Conservation (phyloP, 1,140 invertebrate genomes). For the Nautilus pompilius region DNA sequence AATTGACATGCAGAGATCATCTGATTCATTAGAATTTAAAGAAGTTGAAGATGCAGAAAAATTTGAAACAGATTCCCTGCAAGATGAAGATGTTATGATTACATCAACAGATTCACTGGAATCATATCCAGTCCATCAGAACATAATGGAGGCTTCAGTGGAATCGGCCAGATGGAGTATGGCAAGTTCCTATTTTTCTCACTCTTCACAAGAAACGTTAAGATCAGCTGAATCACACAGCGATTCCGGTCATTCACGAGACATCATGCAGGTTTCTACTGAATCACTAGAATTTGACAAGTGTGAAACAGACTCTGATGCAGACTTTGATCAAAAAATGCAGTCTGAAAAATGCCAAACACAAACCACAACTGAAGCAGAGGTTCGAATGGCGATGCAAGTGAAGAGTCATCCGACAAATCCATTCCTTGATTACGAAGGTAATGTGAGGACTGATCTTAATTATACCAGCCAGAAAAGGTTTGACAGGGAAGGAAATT, state of each 20-base stretch:
- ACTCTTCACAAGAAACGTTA: slow-evolving; percentile 34
- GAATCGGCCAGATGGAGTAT: slow-evolving; percentile 37
- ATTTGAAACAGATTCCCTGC: slow-evolving; percentile 55
- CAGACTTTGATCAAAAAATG: neutral
- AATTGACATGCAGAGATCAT: slow-evolving; percentile 57
- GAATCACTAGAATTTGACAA: slow-evolving; percentile 33
- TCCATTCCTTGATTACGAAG: slow-evolving; percentile 33
- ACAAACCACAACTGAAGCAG: neutral
- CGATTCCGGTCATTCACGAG: slow-evolving; percentile 30
- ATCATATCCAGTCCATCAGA: slow-evolving; percentile 23
- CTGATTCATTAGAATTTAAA: slow-evolving; percentile 64
- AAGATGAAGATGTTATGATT: slow-evolving; percentile 49
- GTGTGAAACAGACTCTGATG: neutral
- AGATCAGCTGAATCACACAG: slow-evolving; percentile 30
- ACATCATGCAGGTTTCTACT: slow-evolving; percentile 46
- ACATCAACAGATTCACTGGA: slow-evolving; percentile 49
- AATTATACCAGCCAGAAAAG: slow-evolving; percentile 10
- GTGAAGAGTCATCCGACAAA: slow-evolving; percentile 4
- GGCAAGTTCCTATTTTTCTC: slow-evolving; percentile 40
- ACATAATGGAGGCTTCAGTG: slow-evolving; percentile 41
- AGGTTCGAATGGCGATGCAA: neutral
- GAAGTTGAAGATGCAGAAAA: slow-evolving; percentile 21
- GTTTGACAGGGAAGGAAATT: slow-evolving; percentile 17
- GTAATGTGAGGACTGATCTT: slow-evolving; percentile 18
- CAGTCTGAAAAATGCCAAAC: neutral